Percentiles rank a stretch among this genome's conserved stretches.
These are phyloP conservation scores for Acrossocheilus fasciatus DNA, from an alignment of 2,797 vertebrate genomes.

Conservation along the genomic window DNA sequence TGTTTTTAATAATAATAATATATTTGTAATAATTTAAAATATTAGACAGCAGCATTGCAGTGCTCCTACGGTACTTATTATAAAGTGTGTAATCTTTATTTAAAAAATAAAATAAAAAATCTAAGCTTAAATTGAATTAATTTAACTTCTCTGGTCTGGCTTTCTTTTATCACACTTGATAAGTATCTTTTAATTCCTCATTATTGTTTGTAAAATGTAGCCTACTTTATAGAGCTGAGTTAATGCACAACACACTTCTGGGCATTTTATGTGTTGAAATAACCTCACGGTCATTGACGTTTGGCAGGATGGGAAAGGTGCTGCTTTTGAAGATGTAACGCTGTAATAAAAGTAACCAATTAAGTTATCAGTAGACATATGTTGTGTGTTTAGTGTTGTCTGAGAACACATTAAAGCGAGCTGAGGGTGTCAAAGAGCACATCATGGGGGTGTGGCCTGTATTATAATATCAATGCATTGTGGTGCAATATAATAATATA, in stretches of 20 bases:
- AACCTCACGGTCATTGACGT: slow-evolving; percentile 75
- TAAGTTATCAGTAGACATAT: background rate
- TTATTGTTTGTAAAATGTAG: slow-evolving; percentile 4
- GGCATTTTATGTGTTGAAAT: slow-evolving; percentile 64
- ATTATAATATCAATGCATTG: background rate
- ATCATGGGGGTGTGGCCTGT: slow-evolving; percentile 26
- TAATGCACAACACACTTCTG: slow-evolving; percentile 52
- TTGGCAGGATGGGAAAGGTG: slow-evolving; percentile 63
- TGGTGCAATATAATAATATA: background rate
- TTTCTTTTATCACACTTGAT: background rate
- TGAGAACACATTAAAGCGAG: background rate
- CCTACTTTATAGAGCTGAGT: slow-evolving; percentile 26
- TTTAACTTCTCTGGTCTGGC: background rate
- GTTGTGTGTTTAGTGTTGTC: background rate
- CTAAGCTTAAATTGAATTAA: background rate
- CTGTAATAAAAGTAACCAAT: background rate
- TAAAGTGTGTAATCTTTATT: background rate
- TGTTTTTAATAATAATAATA: background rate
- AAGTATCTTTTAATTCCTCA: slow-evolving; percentile 7
- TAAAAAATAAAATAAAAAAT: too few species aligned
- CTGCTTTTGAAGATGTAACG: background rate
- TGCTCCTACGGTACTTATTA: background rate
- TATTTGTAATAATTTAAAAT: background rate
- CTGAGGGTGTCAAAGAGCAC: background rate
- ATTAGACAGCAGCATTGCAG: background rate